These are phyloP conservation scores for Trachythela sp. DNA, from an alignment of 64 coral and sea anemone genomes.

Conservation along the genomic window DNA sequence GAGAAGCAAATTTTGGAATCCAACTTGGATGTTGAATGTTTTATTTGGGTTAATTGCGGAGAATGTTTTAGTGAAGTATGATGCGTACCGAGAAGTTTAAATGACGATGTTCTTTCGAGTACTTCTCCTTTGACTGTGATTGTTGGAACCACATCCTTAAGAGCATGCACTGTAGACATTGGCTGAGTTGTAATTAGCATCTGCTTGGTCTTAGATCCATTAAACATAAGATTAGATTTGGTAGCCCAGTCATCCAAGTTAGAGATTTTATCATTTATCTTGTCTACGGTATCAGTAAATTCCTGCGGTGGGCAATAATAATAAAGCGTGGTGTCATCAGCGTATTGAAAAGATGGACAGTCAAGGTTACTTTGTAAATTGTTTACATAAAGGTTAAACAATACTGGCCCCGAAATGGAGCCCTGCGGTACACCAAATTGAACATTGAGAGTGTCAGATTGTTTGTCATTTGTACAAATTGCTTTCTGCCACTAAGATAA, in stretches of 20 bases:
- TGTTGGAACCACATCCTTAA: neutral
- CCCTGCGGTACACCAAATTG: neutral
- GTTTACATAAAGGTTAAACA: neutral
- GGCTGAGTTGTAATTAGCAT: neutral
- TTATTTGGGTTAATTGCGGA: too few species aligned
- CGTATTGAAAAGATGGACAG: neutral
- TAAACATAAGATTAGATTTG: neutral
- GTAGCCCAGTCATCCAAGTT: neutral
- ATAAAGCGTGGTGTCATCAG: neutral
- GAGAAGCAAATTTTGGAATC: too few species aligned
- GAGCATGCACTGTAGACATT: neutral
- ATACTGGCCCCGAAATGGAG: neutral
- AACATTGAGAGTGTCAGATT: neutral
- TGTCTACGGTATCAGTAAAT: too few species aligned
- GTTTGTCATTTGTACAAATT: neutral
- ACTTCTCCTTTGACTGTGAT: neutral
- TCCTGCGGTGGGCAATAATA: neutral
- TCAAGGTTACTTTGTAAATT: neutral
- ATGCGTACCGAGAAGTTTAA: neutral
- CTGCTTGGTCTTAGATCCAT: neutral
- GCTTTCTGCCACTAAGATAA: neutral
- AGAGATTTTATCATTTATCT: neutral
- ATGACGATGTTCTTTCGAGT: neutral
- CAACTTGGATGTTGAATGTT: too few species aligned
- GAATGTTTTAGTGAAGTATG: too few species aligned